Evolutionary conservation across 2,888 invertebrate species (phyloP), one percentile per base, ranked within the genome.

Genomic region (Epirrita christyi): DNA sequence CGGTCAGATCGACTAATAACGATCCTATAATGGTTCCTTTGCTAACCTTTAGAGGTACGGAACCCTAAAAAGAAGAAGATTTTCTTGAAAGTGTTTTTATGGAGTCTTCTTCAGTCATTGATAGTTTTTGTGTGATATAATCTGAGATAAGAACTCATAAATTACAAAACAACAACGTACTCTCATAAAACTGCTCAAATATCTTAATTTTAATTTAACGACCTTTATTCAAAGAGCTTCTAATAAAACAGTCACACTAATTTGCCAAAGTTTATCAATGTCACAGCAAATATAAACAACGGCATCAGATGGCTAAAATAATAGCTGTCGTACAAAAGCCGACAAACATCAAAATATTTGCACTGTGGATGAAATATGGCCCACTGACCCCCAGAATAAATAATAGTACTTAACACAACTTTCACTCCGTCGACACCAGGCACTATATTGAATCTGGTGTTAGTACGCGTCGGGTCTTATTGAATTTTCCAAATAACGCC

Each of bases 301-400:
- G 67, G 70, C 71, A 76, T 78, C 79, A 76, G 73, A 75, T 79
- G 81, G 67, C 67, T 64, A 62, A 54, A 72, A 71, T 78, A 68
- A 81, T 77, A 71, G 69, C 76, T 67, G 71, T 74, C 71, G 73
- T 63, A 76, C 75, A 80, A 76, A 76, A 77, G 75, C 76, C 76
- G 80, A 81, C 78, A 78, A 80, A 81, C 76, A 83, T 89, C 89
- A 90, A 80, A 91, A 91, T 90, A 90, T 91, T 91, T 90, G 85
- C 86, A 67, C 73, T 83, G 75, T 75, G 75, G 67, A 86, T 90
- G 85, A 88, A 86, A 85, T 85, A 88, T 86, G 76, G 74, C 38
- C 42, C 2, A 37, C 36, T 14, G 37, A 3, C 51, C 49, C n/a
- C n/a, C 41, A 49, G 58, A 41, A 29, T 7, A 14, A 6, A 27